phyloP scores from a whole-genome alignment of 2,888 invertebrate species.

The Aporophyla nigra region DNA sequence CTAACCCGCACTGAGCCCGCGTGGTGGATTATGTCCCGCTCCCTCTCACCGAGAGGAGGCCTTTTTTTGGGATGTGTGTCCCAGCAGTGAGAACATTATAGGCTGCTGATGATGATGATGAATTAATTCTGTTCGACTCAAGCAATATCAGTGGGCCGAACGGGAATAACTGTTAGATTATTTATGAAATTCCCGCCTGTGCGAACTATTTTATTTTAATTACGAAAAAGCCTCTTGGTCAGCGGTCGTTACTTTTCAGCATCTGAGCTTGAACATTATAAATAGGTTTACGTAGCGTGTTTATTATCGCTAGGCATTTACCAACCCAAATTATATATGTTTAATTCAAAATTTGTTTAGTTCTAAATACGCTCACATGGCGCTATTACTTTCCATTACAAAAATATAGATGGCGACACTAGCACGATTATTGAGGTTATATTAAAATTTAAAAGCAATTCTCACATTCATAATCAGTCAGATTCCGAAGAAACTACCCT shows the following conservation, averaged over 20 bases:
- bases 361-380: not conserved
- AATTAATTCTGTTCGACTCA: no score
- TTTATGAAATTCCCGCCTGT: no score
- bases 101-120: no score
- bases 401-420: slow-evolving; percentile 3
- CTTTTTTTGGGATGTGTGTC: no score
- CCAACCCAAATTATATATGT: not conserved
- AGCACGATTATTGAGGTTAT: not conserved
- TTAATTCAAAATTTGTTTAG: not conserved
- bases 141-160: no score
- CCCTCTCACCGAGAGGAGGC: no score
- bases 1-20: no score
- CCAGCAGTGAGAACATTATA: no score
- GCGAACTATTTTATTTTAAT: not conserved
- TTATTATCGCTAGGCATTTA: not conserved
- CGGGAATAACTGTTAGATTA: no score
- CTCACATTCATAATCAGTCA: not conserved
- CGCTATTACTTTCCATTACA: not conserved
- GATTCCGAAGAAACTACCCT: not conserved
- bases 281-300: not conserved
- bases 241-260: not conserved
- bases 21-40: no score
- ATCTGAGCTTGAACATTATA: not conserved
- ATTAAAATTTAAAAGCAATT: not conserved
- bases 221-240: not conserved